These are phyloP conservation scores for Ephestia elutella DNA, from an alignment of 1,140 invertebrate species.

Conservation along the genomic window DNA sequence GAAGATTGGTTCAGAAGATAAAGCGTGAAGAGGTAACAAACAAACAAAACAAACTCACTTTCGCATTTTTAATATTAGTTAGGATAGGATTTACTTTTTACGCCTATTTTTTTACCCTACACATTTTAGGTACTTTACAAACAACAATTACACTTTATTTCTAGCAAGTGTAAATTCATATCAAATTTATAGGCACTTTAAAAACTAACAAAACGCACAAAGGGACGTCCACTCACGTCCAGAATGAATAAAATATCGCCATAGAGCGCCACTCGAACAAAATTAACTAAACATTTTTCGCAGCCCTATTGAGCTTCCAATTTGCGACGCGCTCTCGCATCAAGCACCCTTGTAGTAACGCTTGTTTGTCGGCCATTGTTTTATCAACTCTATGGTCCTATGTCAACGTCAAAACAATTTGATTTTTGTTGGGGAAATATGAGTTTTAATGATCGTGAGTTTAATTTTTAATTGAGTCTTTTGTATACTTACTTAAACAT, in stretches of 20 bases:
- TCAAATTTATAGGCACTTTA: not conserved
- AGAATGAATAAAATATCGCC: not conserved
- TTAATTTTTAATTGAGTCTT: too few relatives aligned
- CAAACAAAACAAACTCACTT: too few relatives aligned
- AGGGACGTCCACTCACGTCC: not conserved
- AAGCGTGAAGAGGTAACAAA: too few relatives aligned
- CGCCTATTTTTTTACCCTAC: too few relatives aligned
- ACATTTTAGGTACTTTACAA: too few relatives aligned
- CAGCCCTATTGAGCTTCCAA: conserved; percentile 6
- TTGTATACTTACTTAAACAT: too few relatives aligned
- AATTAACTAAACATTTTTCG: not conserved
- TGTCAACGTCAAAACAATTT: not conserved
- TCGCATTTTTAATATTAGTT: too few relatives aligned
- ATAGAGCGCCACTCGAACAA: not conserved
- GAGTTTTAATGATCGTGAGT: not conserved
- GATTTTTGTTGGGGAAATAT: not conserved
- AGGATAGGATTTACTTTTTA: too few relatives aligned
- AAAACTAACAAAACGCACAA: not conserved
- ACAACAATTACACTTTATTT: too few relatives aligned
- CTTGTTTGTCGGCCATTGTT: not conserved
- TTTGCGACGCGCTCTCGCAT: conserved; percentile 3
- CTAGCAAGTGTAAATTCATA: not conserved
- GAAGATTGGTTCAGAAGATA: too few relatives aligned
- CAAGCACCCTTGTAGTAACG: not conserved
- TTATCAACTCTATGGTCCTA: not conserved